Base-by-base conservation (phyloP, 2,113 vertebrate genomes). In the Silurus asotus region DNA sequence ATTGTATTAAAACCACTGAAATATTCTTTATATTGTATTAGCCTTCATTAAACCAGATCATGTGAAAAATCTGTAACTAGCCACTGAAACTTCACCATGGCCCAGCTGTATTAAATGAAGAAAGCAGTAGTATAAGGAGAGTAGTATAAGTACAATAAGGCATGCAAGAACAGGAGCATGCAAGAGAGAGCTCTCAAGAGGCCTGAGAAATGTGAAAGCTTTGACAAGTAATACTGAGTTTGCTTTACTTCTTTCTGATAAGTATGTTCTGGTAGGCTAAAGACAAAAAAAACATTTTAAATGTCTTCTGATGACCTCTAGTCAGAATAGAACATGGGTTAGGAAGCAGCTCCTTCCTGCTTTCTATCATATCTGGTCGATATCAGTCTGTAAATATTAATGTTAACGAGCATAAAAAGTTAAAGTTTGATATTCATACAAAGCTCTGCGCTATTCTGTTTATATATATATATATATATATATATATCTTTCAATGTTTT, bases 231-330 rank as follows among this genome's bases (percentile, higher is more conserved):
- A 53, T n/a, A 10, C 74, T 53, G 74, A 53, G 49, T 49, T 76
- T 76, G 74, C 49, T 53, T 76, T 76, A 11, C 48, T 76, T 53
- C 20, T 53, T 53, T 49, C 23, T 76, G 74, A 76, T 51, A 76
- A 53, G 10, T 75, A 75, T 76, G 45, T 48, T 8, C 19, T 45
- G 69, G 7, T 70, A 19, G 15, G 15, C 48, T 45, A 48, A 49
- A 72, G 28, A 58, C 3, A 58, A 9, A 58, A 13, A 58, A 69
- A 69, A 69, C 25, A 69, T 69, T 8, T 28, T 28, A 25, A 13
- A 67, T 67, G 62, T 65, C 62, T 67, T 14, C 25, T 11, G 5
- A 13, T 28, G 25, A 14, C 5, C 25, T 67, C 61, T 20, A 19
- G 14, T 5, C 1, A 70, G 37, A 70, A 0, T 25, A 3, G 62